Evolutionary conservation across 92 coral and sea anemone genomes (phyloP).

Genomic region (Bergia puertoricense): DNA sequence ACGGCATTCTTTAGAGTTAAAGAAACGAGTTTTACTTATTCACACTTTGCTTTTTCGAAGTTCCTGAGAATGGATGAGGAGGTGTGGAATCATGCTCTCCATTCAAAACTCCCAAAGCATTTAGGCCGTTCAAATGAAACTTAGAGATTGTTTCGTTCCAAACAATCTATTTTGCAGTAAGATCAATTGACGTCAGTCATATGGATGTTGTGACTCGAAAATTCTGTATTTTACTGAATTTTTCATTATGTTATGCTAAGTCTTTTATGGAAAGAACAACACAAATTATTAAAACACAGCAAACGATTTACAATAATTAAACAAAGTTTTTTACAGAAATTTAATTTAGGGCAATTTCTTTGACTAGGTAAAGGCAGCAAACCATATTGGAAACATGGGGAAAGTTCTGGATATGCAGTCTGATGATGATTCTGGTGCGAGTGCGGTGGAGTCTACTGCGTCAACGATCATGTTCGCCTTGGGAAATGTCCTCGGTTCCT

Average conservation of each 20-base stretch:
- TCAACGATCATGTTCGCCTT: constrained; percentile 52
- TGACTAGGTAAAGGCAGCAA: constrained; percentile 29
- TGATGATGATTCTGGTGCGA: constrained; percentile 45
- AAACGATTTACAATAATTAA: not conserved
- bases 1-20: too few relatives aligned
- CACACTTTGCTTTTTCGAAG: not conserved
- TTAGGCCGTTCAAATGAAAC: too few relatives aligned
- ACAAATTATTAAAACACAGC: not conserved
- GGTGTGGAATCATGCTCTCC: too few relatives aligned
- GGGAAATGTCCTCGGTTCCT: constrained; percentile 60
- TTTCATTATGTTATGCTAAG: too few relatives aligned
- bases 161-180: too few relatives aligned
- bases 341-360: not conserved
- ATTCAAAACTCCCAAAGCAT: too few relatives aligned
- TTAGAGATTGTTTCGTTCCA: too few relatives aligned
- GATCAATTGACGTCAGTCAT: too few relatives aligned
- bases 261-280: not conserved
- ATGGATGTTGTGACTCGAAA: too few relatives aligned
- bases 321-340: not conserved
- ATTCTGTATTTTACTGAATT: too few relatives aligned
- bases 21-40: not conserved
- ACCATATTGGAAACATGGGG: constrained; percentile 28
- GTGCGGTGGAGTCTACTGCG: constrained; percentile 55
- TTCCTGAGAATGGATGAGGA: too few relatives aligned
- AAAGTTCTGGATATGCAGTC: constrained; percentile 26